phyloP scores from a whole-genome alignment of 2,113 vertebrate genomes.

The Butorides virescens region DNA sequence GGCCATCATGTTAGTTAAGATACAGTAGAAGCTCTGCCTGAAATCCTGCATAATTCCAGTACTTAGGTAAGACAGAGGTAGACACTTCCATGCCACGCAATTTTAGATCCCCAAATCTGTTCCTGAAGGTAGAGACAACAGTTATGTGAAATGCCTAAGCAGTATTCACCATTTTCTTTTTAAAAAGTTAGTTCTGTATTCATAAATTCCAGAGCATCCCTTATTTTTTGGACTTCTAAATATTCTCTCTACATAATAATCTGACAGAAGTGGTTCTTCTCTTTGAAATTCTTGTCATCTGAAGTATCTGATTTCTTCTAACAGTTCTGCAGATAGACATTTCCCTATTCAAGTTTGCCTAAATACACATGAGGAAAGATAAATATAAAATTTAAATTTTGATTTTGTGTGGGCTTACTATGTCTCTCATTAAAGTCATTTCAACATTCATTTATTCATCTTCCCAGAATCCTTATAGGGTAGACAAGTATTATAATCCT shows the following conservation, averaged over 20 bases:
- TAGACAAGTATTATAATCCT: not conserved
- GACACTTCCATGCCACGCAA: not conserved
- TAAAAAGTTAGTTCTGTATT: not conserved
- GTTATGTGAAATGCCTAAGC: not conserved
- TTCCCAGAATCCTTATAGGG: not conserved
- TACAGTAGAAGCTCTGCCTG: not conserved
- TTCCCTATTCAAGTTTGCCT: not conserved
- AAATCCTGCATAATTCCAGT: not conserved
- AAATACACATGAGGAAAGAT: not conserved
- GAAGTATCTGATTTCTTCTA: not conserved
- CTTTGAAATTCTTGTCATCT: not conserved
- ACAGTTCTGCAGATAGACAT: not conserved
- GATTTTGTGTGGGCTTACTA: not conserved
- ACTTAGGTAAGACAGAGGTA: not conserved
- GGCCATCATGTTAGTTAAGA: not conserved
- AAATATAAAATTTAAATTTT: slow-evolving; percentile 20
- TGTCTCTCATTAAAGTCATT: not conserved
- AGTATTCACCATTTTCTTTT: not conserved
- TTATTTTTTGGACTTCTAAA: not conserved
- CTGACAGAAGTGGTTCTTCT: not conserved
- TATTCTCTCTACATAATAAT: not conserved
- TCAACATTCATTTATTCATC: slow-evolving; percentile 6
- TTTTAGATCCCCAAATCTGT: not conserved
- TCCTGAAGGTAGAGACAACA: not conserved
- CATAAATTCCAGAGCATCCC: not conserved